A percentile compares a stretch with the other conserved stretches of the same genome.
phyloP scores from a whole-genome alignment of 2,797 vertebrate genomes.

The Leptatherina wallacei region DNA sequence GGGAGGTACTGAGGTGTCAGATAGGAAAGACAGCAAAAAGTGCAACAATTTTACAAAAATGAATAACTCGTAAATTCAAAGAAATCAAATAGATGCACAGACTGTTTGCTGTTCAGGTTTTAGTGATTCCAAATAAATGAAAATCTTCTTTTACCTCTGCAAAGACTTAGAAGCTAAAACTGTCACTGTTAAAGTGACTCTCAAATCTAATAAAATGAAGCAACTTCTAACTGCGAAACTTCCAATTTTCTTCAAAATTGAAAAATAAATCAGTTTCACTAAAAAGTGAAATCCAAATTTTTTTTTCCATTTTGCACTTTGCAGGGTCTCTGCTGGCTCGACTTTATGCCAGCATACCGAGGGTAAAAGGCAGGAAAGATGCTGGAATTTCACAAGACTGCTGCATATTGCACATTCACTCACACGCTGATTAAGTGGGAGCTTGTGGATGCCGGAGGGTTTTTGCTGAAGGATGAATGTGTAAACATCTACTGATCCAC shows the following conservation, averaged over 20 bases:
- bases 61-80: neutral
- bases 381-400: neutral
- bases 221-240: neutral
- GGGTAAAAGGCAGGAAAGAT: neutral
- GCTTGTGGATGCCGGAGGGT: neutral
- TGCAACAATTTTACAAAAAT: neutral
- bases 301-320: neutral
- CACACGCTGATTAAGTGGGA: neutral
- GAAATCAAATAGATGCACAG: neutral
- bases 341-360: neutral
- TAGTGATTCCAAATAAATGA: neutral
- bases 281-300: neutral
- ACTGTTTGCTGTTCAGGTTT: neutral
- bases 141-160: neutral
- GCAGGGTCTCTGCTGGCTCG: neutral
- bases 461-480: neutral
- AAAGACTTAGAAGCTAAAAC: neutral
- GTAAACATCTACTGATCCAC: neutral
- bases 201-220: neutral
- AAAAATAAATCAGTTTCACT: neutral
- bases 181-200: neutral
- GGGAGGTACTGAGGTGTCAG: slow-evolving; percentile 85
- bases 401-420: neutral
- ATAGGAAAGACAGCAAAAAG: neutral
- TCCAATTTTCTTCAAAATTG: too few species aligned